Percentiles rank a stretch among this genome's conserved stretches.
phyloP scores from a whole-genome alignment of 30 jellyfish, hydroid and myxozoan species.

The Turritopsis dohrnii region DNA sequence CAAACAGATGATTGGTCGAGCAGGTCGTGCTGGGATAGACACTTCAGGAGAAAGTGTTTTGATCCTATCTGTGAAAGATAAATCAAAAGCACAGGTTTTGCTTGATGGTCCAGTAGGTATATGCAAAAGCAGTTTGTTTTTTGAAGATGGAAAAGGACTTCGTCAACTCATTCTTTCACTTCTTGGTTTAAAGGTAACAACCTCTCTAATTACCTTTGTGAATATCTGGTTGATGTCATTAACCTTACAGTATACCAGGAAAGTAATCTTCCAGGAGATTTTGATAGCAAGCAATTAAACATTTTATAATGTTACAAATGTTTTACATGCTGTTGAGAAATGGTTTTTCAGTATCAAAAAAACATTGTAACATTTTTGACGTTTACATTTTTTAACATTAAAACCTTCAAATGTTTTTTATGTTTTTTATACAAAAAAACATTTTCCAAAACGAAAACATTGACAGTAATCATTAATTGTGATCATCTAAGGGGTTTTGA shows the following conservation, averaged over 20 bases:
- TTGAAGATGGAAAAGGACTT: constrained; percentile 74
- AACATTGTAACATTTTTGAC: too few relatives aligned
- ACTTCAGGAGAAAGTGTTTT: constrained; percentile 89
- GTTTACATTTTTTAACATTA: too few relatives aligned
- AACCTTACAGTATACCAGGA: not conserved
- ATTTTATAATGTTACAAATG: too few relatives aligned
- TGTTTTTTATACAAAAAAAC: too few relatives aligned
- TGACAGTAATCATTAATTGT: too few relatives aligned
- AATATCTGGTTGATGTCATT: not conserved
- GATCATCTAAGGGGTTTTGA: too few relatives aligned
- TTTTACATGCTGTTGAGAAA: too few relatives aligned
- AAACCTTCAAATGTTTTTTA: too few relatives aligned
- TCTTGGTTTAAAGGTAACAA: constrained; percentile 75
- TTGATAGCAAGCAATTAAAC: too few relatives aligned
- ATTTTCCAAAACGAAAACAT: too few relatives aligned
- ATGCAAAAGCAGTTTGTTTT: constrained; percentile 73
- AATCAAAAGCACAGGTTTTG: constrained; percentile 43
- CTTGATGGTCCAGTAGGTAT: constrained; percentile 58
- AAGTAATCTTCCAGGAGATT: too few relatives aligned
- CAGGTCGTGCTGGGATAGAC: constrained; percentile 98
- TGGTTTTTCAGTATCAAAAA: too few relatives aligned
- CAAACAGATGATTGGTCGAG: constrained; percentile 98
- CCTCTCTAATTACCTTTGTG: not conserved
- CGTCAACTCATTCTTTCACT: constrained; percentile 54
- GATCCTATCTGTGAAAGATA: constrained; percentile 63